phyloP scores from a whole-genome alignment of 2,113 vertebrate genomes.

The Dasyprocta punctata region DNA sequence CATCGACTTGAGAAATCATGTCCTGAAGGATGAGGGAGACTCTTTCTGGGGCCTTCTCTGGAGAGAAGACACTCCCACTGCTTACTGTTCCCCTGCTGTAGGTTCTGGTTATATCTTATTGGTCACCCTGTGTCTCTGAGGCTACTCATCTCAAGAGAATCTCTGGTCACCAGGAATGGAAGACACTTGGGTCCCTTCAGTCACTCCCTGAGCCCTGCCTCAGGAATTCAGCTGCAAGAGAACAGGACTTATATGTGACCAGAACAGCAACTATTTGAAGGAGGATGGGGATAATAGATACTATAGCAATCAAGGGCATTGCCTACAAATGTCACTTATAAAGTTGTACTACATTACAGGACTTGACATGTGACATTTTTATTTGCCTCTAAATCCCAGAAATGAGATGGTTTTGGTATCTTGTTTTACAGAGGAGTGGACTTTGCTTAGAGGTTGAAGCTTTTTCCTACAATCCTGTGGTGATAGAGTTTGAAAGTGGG shows the following conservation, averaged over 20 bases:
- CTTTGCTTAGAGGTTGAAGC: neutral
- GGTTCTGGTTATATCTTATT: neutral
- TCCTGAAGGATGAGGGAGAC: neutral
- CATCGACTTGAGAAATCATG: neutral
- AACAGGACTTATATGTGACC: neutral
- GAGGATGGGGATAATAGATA: neutral
- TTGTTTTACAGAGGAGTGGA: neutral
- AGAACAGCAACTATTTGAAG: neutral
- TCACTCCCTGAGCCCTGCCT: accelerated
- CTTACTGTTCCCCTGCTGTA: neutral
- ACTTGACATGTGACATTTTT: neutral
- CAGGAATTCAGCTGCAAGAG: neutral
- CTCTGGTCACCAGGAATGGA: too few relatives aligned
- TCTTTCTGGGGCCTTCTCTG: neutral
- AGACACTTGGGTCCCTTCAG: neutral
- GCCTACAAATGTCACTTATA: neutral
- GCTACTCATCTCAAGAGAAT: neutral
- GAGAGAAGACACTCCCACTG: neutral
- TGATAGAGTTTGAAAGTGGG: neutral
- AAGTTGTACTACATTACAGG: neutral
- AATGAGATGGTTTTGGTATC: neutral
- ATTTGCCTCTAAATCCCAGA: neutral
- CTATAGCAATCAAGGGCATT: neutral
- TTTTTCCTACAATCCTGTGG: neutral
- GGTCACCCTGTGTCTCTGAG: neutral